Conservation (phyloP, 2,113 vertebrate genomes). For the Cynopterus brachyotis region DNA sequence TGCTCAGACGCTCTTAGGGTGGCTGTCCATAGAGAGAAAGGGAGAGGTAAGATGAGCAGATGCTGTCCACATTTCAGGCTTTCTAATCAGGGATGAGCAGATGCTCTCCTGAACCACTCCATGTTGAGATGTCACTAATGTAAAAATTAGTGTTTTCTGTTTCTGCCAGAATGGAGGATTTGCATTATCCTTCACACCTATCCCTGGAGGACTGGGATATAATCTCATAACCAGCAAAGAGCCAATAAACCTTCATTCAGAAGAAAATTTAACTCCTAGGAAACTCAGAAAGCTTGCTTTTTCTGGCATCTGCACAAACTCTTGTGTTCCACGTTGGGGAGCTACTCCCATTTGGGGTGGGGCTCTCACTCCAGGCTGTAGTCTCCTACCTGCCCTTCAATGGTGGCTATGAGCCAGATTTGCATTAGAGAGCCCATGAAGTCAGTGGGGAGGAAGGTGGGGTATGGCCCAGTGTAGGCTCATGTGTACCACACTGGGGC, state of each 20-base stretch:
- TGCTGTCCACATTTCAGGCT: neutral
- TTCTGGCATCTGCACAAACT: neutral
- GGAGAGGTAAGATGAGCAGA: neutral
- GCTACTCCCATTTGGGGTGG: neutral
- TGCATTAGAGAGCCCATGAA: accelerated
- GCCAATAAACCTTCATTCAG: conserved; percentile 37
- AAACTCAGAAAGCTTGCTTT: conserved; percentile 34
- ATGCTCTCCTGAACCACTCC: conserved; percentile 63
- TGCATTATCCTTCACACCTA: conserved; percentile 58
- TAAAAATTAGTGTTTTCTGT: conserved; percentile 76
- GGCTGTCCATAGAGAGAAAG: neutral
- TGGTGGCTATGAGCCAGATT: neutral
- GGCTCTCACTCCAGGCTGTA: neutral
- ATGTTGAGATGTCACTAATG: conserved; percentile 65
- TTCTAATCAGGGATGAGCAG: conserved; percentile 65
- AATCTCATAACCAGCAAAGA: conserved; percentile 68
- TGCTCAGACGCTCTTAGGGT: neutral
- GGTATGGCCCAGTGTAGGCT: neutral
- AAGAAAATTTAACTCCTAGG: conserved; percentile 30
- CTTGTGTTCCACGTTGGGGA: neutral
- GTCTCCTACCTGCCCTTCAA: neutral
- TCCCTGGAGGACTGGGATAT: conserved; percentile 59
- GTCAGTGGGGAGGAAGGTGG: neutral
- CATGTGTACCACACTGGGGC: too few species aligned
- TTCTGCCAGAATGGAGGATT: conserved; percentile 77